Conservation (phyloP, 1,140 invertebrate species). For the Pomacea maculata region DNA sequence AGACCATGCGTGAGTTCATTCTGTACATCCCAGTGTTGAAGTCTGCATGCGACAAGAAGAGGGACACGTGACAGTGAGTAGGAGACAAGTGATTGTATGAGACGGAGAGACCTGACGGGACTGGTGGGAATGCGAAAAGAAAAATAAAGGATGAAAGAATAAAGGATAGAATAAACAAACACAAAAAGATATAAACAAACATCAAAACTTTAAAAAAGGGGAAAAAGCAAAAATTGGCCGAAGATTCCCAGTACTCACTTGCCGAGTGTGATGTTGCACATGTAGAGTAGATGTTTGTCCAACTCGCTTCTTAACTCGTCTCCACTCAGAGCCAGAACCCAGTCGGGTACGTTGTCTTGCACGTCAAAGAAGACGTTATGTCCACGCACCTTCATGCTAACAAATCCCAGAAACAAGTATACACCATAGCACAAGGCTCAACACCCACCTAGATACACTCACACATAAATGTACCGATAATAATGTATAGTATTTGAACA, state of each 20-base stretch:
- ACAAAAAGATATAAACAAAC: background rate
- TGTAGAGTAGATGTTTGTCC: slow-evolving; percentile 33
- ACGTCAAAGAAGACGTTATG: slow-evolving; percentile 51
- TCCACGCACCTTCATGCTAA: slow-evolving; percentile 46
- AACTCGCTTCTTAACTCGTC: slow-evolving; percentile 29
- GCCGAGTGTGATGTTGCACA: slow-evolving; percentile 36
- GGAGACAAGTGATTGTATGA: background rate
- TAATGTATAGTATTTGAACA: no score
- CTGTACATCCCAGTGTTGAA: slow-evolving; percentile 52
- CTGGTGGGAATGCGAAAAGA: background rate
- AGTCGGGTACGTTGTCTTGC: slow-evolving; percentile 31
- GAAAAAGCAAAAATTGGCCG: background rate
- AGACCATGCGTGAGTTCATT: slow-evolving; percentile 47
- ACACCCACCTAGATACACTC: no score
- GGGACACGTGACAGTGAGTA: background rate
- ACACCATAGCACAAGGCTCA: no score
- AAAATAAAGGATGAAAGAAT: background rate
- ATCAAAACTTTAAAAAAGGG: background rate
- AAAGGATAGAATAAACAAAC: background rate
- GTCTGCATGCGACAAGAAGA: background rate
- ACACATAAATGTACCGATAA: no score
- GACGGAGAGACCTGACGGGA: no score
- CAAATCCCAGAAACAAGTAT: no score
- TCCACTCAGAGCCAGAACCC: slow-evolving; percentile 31
- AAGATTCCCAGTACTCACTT: slow-evolving; percentile 36